These are phyloP conservation scores for Mesaphorura yosii DNA, from an alignment of 1,140 invertebrate species.

Conservation along the genomic window DNA sequence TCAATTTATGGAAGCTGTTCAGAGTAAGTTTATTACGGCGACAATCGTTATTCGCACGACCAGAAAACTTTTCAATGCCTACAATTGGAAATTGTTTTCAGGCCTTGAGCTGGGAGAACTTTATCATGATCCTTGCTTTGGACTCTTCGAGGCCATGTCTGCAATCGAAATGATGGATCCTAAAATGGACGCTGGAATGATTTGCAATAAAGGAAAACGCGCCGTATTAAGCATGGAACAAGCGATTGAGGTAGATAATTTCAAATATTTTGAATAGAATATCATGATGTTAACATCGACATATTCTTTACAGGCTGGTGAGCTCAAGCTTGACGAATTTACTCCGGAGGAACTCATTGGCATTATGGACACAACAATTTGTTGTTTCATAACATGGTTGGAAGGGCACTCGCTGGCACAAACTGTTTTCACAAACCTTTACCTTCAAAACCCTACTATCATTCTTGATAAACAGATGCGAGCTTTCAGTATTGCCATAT, in stretches of 20 bases:
- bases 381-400: conserved; percentile 86
- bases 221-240: conserved; percentile 79
- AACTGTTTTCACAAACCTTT: conserved; percentile 93
- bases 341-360: conserved; percentile 58
- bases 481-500: conserved; percentile 73
- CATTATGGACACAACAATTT: conserved; percentile 84
- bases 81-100: conserved; percentile 33
- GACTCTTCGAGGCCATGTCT: conserved; percentile 96
- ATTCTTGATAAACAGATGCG: conserved; percentile 73
- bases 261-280: background rate
- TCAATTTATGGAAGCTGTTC: conserved; percentile 60
- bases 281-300: background rate
- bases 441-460: conserved; percentile 76
- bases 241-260: conserved; percentile 55
- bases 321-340: conserved; percentile 66
- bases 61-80: background rate
- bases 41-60: background rate
- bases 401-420: conserved; percentile 92
- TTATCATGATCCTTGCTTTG: conserved; percentile 80
- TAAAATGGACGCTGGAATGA: conserved; percentile 98
- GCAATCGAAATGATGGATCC: conserved; percentile 99
- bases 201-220: conserved; percentile 75
- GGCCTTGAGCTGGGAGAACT: conserved; percentile 77
- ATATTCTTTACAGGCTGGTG: conserved; percentile 47
- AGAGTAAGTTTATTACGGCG: conserved; percentile 50